A percentile compares a stretch with the other conserved stretches of the same genome.
Evolutionary conservation across 1,140 invertebrate species (phyloP).

Genomic region (Platorchestia sp.): DNA sequence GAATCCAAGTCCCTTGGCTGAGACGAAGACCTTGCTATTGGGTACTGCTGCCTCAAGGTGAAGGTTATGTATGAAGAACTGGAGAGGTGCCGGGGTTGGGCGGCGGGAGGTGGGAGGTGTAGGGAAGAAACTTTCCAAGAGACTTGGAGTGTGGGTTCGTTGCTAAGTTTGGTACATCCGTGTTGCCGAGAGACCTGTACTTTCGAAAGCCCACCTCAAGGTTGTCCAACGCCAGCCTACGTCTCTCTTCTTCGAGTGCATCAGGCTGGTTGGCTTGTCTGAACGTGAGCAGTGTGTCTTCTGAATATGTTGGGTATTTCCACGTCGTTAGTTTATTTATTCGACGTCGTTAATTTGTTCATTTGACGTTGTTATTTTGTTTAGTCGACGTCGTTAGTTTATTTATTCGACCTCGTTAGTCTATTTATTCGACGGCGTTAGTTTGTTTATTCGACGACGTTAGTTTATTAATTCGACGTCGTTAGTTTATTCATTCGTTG

Average conservation of each 20-base stretch:
- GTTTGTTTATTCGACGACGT: too few relatives aligned
- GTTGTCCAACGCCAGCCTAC: not conserved
- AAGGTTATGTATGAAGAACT: not conserved
- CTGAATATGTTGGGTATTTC: not conserved
- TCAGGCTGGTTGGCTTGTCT: not conserved
- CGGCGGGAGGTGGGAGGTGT: not conserved
- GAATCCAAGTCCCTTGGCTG: not conserved
- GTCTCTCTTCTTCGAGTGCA: not conserved
- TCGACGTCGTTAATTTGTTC: too few relatives aligned
- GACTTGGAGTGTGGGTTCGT: not conserved
- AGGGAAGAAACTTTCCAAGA: not conserved
- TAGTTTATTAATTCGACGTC: too few relatives aligned
- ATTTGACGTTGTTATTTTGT: too few relatives aligned
- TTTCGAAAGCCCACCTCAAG: conserved; percentile 6
- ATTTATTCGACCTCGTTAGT: too few relatives aligned
- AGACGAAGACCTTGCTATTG: not conserved
- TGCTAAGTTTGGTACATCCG: conserved; percentile 6
- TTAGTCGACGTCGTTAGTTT: too few relatives aligned
- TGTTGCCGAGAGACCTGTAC: not conserved
- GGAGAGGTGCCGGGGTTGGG: not conserved
- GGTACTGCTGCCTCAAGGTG: not conserved
- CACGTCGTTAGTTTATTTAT: too few relatives aligned
- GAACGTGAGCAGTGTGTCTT: not conserved
- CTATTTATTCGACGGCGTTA: too few relatives aligned
- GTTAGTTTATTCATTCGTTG: too few relatives aligned